Percentiles rank a stretch among this genome's conserved stretches.
Conservation (phyloP, 2,888 invertebrate genomes). For the Elegia similella region DNA sequence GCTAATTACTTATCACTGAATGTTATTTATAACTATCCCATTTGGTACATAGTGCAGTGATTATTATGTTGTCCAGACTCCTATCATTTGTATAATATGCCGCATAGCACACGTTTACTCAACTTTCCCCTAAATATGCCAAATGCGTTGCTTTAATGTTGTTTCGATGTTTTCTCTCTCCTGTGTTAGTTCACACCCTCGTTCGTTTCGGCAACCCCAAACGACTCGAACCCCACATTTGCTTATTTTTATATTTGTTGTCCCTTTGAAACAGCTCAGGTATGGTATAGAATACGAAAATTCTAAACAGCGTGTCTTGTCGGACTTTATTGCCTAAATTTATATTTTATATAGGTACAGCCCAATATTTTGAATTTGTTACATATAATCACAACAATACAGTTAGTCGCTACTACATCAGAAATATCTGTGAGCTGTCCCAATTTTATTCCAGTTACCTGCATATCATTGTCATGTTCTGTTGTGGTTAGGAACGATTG, state of each 20-base stretch:
- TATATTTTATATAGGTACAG: too few relatives aligned
- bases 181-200: conserved; percentile 62
- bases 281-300: background rate
- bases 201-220: conserved; percentile 64
- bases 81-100: conserved; percentile 25
- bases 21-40: conserved; percentile 1
- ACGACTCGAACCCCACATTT: conserved; percentile 49
- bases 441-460: background rate
- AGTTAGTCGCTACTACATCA: background rate
- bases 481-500: background rate
- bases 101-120: background rate
- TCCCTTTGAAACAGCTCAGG: conserved; percentile 1
- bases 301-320: too few relatives aligned
- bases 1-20: conserved; percentile 37
- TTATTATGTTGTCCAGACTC: conserved; percentile 21
- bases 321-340: too few relatives aligned
- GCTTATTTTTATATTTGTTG: conserved; percentile 37
- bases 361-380: background rate
- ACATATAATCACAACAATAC: background rate
- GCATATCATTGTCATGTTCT: background rate
- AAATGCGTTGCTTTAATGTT: conserved; percentile 51
- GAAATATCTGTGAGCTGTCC: background rate
- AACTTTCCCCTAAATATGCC: conserved; percentile 39
- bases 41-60: conserved; percentile 23
- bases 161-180: conserved; percentile 63